Evolutionary conservation across 37 sponge, comb jelly and placozoan species (phyloP), one percentile per base, ranked within the genome.

Genomic region (Bolinopsis microptera): DNA sequence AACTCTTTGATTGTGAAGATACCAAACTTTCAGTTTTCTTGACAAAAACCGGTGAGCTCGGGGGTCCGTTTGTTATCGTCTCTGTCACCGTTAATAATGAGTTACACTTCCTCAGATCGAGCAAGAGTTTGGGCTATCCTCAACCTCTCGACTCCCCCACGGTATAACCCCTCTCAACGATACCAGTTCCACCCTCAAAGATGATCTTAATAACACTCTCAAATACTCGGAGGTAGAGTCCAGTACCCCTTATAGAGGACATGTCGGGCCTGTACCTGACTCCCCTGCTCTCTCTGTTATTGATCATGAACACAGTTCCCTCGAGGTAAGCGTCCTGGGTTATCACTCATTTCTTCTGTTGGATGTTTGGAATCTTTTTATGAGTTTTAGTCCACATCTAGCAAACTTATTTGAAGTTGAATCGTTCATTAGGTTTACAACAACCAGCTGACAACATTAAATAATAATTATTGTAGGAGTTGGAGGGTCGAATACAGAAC

Each of bases 161-260:
- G 90, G 90, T n/a, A 86, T 86, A 8, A 86, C 90, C 90, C 61
- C 90, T n/a, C 90, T 86, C 1, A 38, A 86, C 61, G 61, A 41
- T 48, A 86, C 90, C 30, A 38, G 61, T 24, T 41, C 61, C 61
- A 86, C 90, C n/a, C 34, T 86, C 61, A 86, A 86, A 86, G 41
- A 40, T 0, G 61, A 86, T 25, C 61, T 41, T 0, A 32, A 77
- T 0, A 32, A 77, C 80, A 77, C 80, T 13, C 35, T 77, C 80
- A 77, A 32, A 32, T 27, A 77, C 21, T 35, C 80, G 0, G 33
- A 27, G 18, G 21, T 27, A 30, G 90, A 24, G 1, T 36, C 90
- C 16, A 36, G 38, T 26, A 86, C 90, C 3, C 90, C 90, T 0
- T 13, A 9, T 24, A 34, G 23, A 1, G 28, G 30, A 16, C 38